These are phyloP conservation scores for Isaurus tuberculatus DNA, from an alignment of 92 coral and sea anemone genomes.

Conservation along the genomic window DNA sequence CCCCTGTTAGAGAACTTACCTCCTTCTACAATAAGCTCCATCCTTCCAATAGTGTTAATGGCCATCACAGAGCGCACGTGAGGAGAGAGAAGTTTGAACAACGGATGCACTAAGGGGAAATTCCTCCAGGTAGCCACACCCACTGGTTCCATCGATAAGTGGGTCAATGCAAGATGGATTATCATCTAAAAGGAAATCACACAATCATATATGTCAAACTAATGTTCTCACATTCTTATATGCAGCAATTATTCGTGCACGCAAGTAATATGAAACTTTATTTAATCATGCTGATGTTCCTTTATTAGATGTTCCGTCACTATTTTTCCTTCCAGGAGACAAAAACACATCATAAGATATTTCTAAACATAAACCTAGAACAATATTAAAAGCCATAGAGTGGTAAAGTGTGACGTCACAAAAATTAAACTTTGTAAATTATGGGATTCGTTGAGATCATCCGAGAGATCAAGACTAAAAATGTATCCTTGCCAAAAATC, in stretches of 20 bases:
- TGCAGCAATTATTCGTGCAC: not conserved
- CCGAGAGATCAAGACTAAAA: too few species aligned
- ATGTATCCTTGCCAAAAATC: too few species aligned
- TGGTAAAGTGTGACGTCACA: too few species aligned
- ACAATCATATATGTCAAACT: not conserved
- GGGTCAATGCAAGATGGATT: slow-evolving; percentile 31
- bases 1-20: slow-evolving; percentile 5
- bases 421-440: too few species aligned
- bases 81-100: slow-evolving; percentile 43
- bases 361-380: too few species aligned
- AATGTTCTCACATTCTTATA: not conserved
- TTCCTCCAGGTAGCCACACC: slow-evolving; percentile 48
- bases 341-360: too few species aligned
- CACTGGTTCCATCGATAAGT: slow-evolving; percentile 36
- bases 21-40: slow-evolving; percentile 41
- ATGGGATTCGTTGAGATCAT: too few species aligned
- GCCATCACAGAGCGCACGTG: slow-evolving; percentile 52
- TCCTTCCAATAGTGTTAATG: slow-evolving; percentile 34
- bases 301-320: too few species aligned
- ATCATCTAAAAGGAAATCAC: slow-evolving; percentile 13
- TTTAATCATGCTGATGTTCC: not conserved
- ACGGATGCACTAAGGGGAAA: slow-evolving; percentile 27
- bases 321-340: too few species aligned
- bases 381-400: too few species aligned
- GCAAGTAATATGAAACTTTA: not conserved